Evolutionary conservation across 2,888 invertebrate species (phyloP).

Genomic region (Dione juno): DNA sequence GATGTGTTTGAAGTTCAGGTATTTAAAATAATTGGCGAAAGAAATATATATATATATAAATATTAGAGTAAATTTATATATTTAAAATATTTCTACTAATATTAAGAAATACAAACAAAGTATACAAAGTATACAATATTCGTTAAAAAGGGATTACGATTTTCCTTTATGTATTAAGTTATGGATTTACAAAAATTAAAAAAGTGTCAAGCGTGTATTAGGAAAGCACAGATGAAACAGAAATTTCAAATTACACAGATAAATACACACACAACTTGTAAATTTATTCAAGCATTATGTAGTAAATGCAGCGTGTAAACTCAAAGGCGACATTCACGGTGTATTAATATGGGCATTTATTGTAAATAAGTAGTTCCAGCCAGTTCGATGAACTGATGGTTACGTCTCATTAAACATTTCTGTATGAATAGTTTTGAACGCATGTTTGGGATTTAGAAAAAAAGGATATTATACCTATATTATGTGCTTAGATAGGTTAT

Average conservation of each 20-base stretch:
- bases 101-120: too few species aligned
- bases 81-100: too few species aligned
- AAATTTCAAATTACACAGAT: neutral
- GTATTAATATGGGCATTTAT: slow-evolving; percentile 15
- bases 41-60: too few species aligned
- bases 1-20: too few species aligned
- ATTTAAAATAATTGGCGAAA: too few species aligned
- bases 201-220: too few species aligned
- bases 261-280: neutral
- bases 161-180: too few species aligned
- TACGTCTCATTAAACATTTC: slow-evolving; percentile 21
- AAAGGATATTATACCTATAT: neutral
- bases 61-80: too few species aligned
- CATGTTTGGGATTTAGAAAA: neutral
- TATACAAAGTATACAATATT: too few species aligned
- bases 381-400: slow-evolving; percentile 11
- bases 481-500: too few species aligned
- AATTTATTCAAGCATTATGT: neutral
- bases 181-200: too few species aligned
- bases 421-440: slow-evolving; percentile 6
- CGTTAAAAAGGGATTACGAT: too few species aligned
- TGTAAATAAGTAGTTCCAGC: neutral
- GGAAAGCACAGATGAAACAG: neutral
- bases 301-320: slow-evolving; percentile 4
- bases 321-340: neutral